A percentile compares a stretch with the other conserved stretches of the same genome.
Conservation (phyloP, 2,797 vertebrate species). For the Scleropages formosus region DNA sequence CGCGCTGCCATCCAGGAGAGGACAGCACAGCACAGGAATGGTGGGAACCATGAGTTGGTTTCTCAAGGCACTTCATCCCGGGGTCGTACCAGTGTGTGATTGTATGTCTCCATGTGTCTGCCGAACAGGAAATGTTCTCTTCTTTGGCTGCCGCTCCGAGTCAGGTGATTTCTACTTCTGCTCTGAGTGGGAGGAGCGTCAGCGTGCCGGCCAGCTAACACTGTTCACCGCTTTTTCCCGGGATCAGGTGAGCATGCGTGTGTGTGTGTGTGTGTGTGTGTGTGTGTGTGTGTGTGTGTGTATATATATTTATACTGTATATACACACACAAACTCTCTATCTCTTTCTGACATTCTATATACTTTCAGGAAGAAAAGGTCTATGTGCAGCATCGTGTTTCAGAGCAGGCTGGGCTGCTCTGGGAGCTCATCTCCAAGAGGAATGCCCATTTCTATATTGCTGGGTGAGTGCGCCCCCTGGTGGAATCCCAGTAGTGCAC, state of each 20-base stretch:
- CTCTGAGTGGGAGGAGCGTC: constrained; percentile 79
- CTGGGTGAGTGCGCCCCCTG: constrained; percentile 74
- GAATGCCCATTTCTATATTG: constrained; percentile 78
- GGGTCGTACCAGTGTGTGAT: not conserved
- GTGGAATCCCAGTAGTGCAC: not conserved
- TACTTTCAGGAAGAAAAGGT: constrained; percentile 79
- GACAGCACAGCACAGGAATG: constrained; percentile 61
- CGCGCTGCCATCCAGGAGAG: constrained; percentile 84
- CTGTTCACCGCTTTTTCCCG: constrained; percentile 89
- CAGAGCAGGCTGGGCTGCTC: constrained; percentile 67
- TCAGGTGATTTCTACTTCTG: constrained; percentile 85
- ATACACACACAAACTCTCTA: not conserved
- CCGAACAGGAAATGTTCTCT: constrained; percentile 76
- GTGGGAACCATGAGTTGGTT: constrained; percentile 51
- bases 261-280: no score
- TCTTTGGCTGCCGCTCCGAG: constrained; percentile 86
- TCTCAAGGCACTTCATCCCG: not conserved
- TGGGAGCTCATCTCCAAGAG: constrained; percentile 78
- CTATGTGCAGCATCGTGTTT: constrained; percentile 87
- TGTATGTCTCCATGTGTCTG: not conserved
- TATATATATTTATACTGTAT: no score
- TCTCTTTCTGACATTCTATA: constrained; percentile 10
- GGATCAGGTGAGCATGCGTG: constrained; percentile 77
- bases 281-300: not conserved
- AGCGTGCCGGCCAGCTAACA: constrained; percentile 62